Evolutionary conservation across 2,113 vertebrate genomes (phyloP), one percentile per base, ranked within the genome.

Genomic region (Azemiops feae): DNA sequence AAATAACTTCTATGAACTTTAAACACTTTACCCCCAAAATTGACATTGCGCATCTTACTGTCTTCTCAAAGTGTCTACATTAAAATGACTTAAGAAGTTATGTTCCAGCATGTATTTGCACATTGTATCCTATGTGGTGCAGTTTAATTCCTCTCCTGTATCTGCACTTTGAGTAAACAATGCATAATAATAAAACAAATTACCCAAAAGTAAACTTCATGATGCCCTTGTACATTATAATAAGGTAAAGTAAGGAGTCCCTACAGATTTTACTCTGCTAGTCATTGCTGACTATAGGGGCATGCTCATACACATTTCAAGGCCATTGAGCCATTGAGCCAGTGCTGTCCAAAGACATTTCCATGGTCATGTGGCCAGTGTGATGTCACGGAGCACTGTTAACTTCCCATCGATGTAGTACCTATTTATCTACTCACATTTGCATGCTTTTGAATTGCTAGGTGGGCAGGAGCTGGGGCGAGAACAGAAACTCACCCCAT

Each of bases 51-150:
- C 23, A 88, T 94, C 91, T 95, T 93, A 30, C 23, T 92, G 14
- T 43, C 94, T 94, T 93, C 50, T 25, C 23, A 55, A 58, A 95
- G 57, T 92, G 1, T 54, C 9, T 93, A 12, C 74, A 89, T 81
- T 86, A 92, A 89, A 95, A 95, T 93, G 91, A 91, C 92, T 95
- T 96, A 94, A 93, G 18, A 30, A 53, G 53, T 94, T 90, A 74
- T 92, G 93, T 95, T 89, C 10, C 57, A 47, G 18, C 25, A n/a
- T 69, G 90, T 92, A 89, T 92, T 91, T 10, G 91, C 5, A 86
- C 92, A 92, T 2, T 4, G 58, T 0, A 90, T 92, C 2, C 3
- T 0, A 0, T 6, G 23, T 74, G 93, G 39, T 22, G 10, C 34
- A 57, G 22, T 85, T 95, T 92, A 58, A 50, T 88, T 92, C 94